Base-by-base conservation (phyloP, 2,797 vertebrate genomes). In the Lindbergichthys nudifrons region DNA sequence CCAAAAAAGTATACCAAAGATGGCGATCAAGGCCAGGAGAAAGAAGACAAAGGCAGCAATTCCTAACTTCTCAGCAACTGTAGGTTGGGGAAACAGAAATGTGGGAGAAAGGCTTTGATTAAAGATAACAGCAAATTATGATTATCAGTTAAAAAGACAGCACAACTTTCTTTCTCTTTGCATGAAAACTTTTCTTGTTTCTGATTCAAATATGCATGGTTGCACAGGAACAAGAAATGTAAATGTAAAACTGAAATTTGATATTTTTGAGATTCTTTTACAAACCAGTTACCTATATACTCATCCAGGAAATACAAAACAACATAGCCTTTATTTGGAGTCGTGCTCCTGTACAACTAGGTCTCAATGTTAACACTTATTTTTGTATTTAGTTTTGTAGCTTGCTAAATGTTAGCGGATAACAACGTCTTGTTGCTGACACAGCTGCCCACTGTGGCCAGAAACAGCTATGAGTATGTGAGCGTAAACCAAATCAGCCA, bases 11-110 rank as follows among this genome's bases (percentile, higher is more conserved):
- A 83, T 1, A 6, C 48, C 15, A 3, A 86, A 1, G 65, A 18
- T 56, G 39, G 80, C 14, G 18, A 84, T 42, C 53, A 88, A 68
- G 61, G 54, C 52, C 69, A 94, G 62, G 18, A 91, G 15, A 39
- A 79, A 80, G 5, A 94, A 10, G 30, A 50, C 0, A 3, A 93
- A 77, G 30, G 86, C 90, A 1, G 83, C 73, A 11, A 75, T 48
- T 59, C 82, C 89, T 15, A 94, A 62, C 1, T 32, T 10, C 18
- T 80, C 82, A 10, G 46, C 30, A 1, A 54, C 86, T 89, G 5
- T 26, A 8, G 62, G 9, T 58, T 10, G 3, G 10, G 11, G 9
- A 68, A 58, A 77, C 3, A 69, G 14, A 9, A 75, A 23, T 42
- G 6, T 1, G 73, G 2, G 23, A 13, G 32, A 67, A 53, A 45